Conservation (phyloP, 2,113 vertebrate genomes). For the Lasiurus borealis region DNA sequence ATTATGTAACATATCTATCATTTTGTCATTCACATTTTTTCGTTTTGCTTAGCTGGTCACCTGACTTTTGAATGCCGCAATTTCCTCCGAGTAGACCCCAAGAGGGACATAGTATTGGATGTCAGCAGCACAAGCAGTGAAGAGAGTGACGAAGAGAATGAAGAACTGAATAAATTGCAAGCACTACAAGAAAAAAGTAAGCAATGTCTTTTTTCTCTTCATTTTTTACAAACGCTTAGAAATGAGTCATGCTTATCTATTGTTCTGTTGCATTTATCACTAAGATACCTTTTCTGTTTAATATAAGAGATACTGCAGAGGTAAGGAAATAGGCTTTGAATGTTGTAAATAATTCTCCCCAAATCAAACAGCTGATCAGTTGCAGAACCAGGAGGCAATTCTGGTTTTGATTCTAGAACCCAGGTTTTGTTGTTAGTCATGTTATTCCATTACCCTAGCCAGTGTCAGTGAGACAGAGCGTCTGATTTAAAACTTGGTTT, state of each 20-base stretch:
- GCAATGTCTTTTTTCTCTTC: slow-evolving; percentile 19
- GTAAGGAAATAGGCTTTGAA: neutral
- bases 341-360: neutral
- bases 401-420: neutral
- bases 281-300: neutral
- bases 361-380: neutral
- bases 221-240: slow-evolving; percentile 26
- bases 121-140: slow-evolving; percentile 98
- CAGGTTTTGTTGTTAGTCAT: neutral
- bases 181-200: slow-evolving; percentile 88
- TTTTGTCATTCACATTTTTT: slow-evolving; percentile 5
- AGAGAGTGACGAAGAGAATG: slow-evolving; percentile 92
- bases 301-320: neutral
- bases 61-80: slow-evolving; percentile 98
- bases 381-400: neutral
- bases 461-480: neutral
- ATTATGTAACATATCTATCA: neutral
- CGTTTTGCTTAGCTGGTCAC: slow-evolving; percentile 92
- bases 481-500: slow-evolving; percentile 27
- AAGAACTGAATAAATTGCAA: slow-evolving; percentile 87
- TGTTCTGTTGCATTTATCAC: neutral
- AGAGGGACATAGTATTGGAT: slow-evolving; percentile 98
- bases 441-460: neutral
- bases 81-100: slow-evolving; percentile 97
- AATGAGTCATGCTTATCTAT: neutral